Base-by-base conservation (phyloP, 53 echinoderm and acorn worm genomes). In the Pentamera pediparva region DNA sequence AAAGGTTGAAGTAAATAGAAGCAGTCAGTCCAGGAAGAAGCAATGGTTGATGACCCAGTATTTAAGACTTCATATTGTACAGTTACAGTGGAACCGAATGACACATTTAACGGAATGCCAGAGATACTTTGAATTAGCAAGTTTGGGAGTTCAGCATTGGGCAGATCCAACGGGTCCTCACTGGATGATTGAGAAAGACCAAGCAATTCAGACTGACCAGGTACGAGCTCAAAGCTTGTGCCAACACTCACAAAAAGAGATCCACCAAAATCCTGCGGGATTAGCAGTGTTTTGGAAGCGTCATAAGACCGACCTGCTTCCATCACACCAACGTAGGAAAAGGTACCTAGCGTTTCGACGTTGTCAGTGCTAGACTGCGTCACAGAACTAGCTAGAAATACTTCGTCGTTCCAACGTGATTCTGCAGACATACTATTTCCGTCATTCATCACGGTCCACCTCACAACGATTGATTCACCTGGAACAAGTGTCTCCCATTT, bases 11-110 rank as follows among this genome's bases (percentile, higher is more conserved):
- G 22, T 17, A 72, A 30, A n/a, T 52, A 72, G 22, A 72, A 33
- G 27, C 52, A 72, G 21, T 72, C 73, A 52, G 55, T 52, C 73
- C 73, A 72, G 21, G 73, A 70, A 50, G 71, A 50, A n/a, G 50
- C 25, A n/a, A 32, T 18, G 15, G 71, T 70, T 50, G 71, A 31
- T 4, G 53, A 41, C 17, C 71, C 71, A 17, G 51, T 39, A 36
- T 70, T 70, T 49, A 36, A 19, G 22, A 54, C 73, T 35, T 53
- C 55, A 37, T 53, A 72, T 15, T n/a, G 38, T 28, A 72, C 32
- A 8, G 52, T 18, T 3, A 72, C 19, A 53, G 35, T 8, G 2
- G 52, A 51, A 2, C 73, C 73, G 21, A 72, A 72, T 1, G 73
- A 72, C 8, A 52, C 55, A 53, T 54, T 72, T 8, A 21, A 51